Base-by-base conservation (phyloP, 1,140 invertebrate genomes). In the Anadara kagoshimensis region DNA sequence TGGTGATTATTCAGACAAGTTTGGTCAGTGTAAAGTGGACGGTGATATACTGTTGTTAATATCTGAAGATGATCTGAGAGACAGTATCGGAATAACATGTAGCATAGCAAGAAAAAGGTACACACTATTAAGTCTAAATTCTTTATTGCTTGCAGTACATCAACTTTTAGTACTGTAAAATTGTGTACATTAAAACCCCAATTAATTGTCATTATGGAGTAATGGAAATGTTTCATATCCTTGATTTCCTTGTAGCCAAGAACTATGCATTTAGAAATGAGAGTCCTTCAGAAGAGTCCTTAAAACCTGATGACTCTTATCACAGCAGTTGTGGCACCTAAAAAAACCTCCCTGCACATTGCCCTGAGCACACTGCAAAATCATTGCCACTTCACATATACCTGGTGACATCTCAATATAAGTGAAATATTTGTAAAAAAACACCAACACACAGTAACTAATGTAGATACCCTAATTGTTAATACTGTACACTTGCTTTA, bases 31-130 rank as follows among this genome's bases (percentile, higher is more conserved):
- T 83, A 92, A 95, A 87, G 97, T 99, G 2, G 98, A 99, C 88
- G 98, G 98, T n/a, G 98, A 99, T 91, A 90, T 99, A 29, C 89
- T 99, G 66, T 89, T 99, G 14, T 96, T 98, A 86, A 88, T 99
- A 54, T 97, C 93, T 5, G 97, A 98, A 86, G 93, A 95, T 47
- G 98, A 98, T 90, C 91, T 99, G 22, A 92, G 92, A 72, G 94
- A 96, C 76, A 98, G 99, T 89, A 96, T 99, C 74, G 95, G 94
- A 5, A 94, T 99, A 78, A 92, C 91, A 45, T 99, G 98, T 90
- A 97, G 97, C 63, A 97, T 99, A 82, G 93, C 95, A 82, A 91
- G 97, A 76, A 94, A 95, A 91, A 92, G 97, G 92, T 94, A 79
- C 29, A 56, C 59, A 36, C n/a, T 59, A 29, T 18, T n/a, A 61